phyloP scores from a whole-genome alignment of 2,888 invertebrate genomes.

The Celastrina argiolus region DNA sequence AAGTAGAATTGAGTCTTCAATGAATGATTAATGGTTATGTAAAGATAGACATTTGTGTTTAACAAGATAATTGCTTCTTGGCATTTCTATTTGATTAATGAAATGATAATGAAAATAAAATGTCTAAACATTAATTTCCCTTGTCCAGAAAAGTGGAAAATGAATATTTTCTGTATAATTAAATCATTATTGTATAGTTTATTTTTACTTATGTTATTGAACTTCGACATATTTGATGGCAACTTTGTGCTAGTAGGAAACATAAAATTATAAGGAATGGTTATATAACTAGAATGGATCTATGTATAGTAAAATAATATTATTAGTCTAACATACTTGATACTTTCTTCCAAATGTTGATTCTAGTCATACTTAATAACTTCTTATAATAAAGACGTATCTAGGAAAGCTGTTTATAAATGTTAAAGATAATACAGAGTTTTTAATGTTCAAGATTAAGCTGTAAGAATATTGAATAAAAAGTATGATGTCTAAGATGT shows the following conservation, averaged over 20 bases:
- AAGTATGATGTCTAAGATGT: neutral
- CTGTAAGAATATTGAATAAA: neutral
- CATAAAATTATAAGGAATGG: neutral
- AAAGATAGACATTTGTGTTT: too few relatives aligned
- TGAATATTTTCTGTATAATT: too few relatives aligned
- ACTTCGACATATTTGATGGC: too few relatives aligned
- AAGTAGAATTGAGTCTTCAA: neutral
- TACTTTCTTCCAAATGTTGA: conserved; percentile 15
- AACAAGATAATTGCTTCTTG: neutral
- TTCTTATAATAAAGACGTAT: neutral
- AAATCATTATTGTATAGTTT: too few relatives aligned
- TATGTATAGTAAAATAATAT: neutral
- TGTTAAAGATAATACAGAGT: neutral
- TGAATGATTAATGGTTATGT: too few relatives aligned
- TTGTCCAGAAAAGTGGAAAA: too few relatives aligned
- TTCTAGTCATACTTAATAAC: conserved; percentile 18
- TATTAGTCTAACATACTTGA: neutral
- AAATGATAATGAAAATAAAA: too few relatives aligned
- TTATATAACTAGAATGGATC: neutral
- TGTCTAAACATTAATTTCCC: too few relatives aligned
- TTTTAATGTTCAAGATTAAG: neutral
- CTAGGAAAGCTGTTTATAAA: neutral
- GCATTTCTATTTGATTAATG: too few relatives aligned
- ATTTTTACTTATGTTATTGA: too few relatives aligned
- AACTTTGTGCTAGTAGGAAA: too few relatives aligned